Evolutionary conservation across 2,113 vertebrate genomes (phyloP), one percentile per base, ranked within the genome.

Genomic region (Syngnathus scovelli): DNA sequence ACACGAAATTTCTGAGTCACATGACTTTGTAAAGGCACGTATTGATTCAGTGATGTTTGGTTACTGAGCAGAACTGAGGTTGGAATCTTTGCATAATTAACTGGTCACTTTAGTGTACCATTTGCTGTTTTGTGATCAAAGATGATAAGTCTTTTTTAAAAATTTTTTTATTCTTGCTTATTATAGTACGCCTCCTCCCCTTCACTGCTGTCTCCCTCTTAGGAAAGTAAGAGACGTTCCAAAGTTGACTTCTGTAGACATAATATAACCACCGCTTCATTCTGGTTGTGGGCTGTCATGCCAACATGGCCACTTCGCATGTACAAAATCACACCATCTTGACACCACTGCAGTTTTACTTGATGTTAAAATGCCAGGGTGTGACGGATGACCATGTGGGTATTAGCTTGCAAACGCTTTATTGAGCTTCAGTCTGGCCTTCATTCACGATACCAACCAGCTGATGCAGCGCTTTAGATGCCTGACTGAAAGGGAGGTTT

Each of bases 291-390:
- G 73, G 69, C 64, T 83, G 76, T 72, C 68, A 15, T 69, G 72
- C 64, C 72, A 73, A 75, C 75, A 66, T 48, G 56, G 68, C 56
- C 64, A 79, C n/a, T 43, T 21, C 71, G 61, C 54, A 64, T 71
- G 81, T 78, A 79, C 80, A 75, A 75, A 80, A 65, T 55, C 67
- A 80, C 67, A 55, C 88, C 87, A 85, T 88, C 23, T 76, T 85
- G 81, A 86, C 89, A 67, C 56, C 83, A 89, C 87, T 82, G 37
- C 61, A 58, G 27, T 68, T 61, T 37, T 36, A 62, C 71, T 33
- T 19, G 19, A 48, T 21, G 16, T 36, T 46, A 27, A 48, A 6
- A 37, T 68, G 55, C 52, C 54, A 63, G 58, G 39, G 68, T 79
- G 79, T 71, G 73, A 86, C 74, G 75, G 74, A 76, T 84, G 78